Conservation (phyloP, 2,888 invertebrate genomes). For the Hetaerina titia region DNA sequence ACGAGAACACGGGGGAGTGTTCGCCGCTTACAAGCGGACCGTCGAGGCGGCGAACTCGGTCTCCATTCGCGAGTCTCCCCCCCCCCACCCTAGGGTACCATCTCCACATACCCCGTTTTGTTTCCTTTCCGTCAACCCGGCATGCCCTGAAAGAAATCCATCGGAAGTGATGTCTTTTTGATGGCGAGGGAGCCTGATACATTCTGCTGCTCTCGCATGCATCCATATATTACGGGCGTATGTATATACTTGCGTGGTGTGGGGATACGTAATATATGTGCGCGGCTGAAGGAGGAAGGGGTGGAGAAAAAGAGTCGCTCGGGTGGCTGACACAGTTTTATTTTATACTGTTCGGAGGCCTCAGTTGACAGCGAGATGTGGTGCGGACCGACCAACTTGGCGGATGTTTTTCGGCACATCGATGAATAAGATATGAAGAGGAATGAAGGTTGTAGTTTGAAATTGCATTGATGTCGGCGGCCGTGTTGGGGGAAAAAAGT, state of each 20-base stretch:
- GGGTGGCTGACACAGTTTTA: not conserved
- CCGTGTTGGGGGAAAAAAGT: not conserved
- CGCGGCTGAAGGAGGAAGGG: not conserved
- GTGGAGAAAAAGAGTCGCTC: not conserved
- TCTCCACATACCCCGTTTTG: not conserved
- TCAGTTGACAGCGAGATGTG: not conserved
- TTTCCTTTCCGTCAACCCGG: not conserved
- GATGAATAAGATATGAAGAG: not conserved
- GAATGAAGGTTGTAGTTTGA: not conserved
- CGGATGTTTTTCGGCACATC: not conserved
- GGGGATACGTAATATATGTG: not conserved
- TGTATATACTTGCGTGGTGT: not conserved
- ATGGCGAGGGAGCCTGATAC: not conserved
- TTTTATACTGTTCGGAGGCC: not conserved
- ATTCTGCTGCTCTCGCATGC: not conserved
- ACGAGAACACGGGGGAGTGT: not conserved
- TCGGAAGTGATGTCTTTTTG: not conserved
- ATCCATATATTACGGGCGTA: not conserved
- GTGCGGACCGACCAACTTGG: not conserved
- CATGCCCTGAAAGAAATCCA: not conserved
- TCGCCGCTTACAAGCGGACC: not conserved
- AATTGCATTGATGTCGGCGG: not conserved
- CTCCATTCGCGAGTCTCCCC: not conserved
- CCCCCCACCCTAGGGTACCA: not conserved
- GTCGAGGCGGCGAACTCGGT: not conserved